These are phyloP conservation scores for Microctenopoma stevenorrisi DNA, from an alignment of 2,797 vertebrate species.

Conservation along the genomic window DNA sequence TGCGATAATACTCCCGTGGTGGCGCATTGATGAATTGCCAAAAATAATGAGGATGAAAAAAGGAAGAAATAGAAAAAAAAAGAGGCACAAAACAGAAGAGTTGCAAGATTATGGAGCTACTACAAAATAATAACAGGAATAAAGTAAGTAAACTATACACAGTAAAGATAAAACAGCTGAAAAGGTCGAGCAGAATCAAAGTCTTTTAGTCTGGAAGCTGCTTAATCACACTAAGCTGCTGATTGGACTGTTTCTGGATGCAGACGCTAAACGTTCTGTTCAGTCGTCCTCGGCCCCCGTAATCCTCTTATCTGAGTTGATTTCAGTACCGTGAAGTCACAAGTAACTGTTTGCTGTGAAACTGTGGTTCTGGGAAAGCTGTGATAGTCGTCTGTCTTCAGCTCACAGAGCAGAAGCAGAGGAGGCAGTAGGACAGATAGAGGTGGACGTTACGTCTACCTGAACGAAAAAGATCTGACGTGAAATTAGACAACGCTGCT, in stretches of 20 bases:
- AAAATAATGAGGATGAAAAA: constrained; percentile 25
- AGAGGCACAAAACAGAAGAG: constrained; percentile 7
- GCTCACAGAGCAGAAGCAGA: constrained; percentile 19
- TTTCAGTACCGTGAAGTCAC: constrained; percentile 57
- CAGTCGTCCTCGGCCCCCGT: constrained; percentile 55
- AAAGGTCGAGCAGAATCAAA: constrained; percentile 24
- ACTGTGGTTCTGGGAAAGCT: constrained; percentile 26
- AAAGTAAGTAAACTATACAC: constrained; percentile 7
- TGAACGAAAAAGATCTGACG: constrained; percentile 19
- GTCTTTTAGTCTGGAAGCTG: constrained; percentile 46
- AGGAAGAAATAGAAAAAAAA: neutral
- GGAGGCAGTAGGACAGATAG: neutral
- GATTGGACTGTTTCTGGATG: constrained; percentile 61
- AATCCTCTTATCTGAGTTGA: constrained; percentile 76
- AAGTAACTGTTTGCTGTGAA: constrained; percentile 52
- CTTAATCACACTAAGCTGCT: constrained; percentile 72
- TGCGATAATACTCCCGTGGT: constrained; percentile 48
- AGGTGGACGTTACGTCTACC: constrained; percentile 1
- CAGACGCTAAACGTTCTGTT: constrained; percentile 68
- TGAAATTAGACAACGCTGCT: neutral
- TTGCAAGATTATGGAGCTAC: neutral
- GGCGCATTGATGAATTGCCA: constrained; percentile 51
- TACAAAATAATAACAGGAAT: neutral
- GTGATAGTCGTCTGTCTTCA: constrained; percentile 30
- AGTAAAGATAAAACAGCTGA: neutral